A percentile compares a stretch with the other conserved stretches of the same genome.
These are phyloP conservation scores for Selenia dentaria DNA, from an alignment of 2,888 invertebrate species.

Conservation along the genomic window DNA sequence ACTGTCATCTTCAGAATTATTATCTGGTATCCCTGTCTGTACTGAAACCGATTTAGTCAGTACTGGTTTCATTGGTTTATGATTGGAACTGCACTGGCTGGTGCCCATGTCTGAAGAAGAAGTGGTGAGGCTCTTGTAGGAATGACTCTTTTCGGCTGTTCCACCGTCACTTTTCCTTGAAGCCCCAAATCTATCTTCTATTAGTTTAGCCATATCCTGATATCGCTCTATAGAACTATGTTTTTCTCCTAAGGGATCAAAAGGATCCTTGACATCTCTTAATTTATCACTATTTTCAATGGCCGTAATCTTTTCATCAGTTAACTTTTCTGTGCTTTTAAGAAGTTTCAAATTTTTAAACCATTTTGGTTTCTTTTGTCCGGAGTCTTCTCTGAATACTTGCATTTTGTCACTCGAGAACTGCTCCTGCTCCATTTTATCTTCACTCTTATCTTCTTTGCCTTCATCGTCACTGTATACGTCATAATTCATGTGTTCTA, in stretches of 20 bases:
- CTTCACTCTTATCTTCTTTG: slow-evolving; percentile 74
- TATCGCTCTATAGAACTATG: slow-evolving; percentile 89
- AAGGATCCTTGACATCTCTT: slow-evolving; percentile 79
- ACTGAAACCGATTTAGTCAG: slow-evolving; percentile 81
- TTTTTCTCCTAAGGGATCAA: slow-evolving; percentile 86
- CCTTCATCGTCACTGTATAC: slow-evolving; percentile 80
- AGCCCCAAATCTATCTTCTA: slow-evolving; percentile 87
- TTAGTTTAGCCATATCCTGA: slow-evolving; percentile 89
- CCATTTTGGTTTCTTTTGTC: slow-evolving; percentile 86
- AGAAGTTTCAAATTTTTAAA: slow-evolving; percentile 85
- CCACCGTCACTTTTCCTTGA: slow-evolving; percentile 67
- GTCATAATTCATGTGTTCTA: slow-evolving; percentile 86
- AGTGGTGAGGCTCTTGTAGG: slow-evolving; percentile 79
- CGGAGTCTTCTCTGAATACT: slow-evolving; percentile 77
- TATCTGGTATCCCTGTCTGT: slow-evolving; percentile 79
- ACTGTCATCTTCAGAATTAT: slow-evolving; percentile 70
- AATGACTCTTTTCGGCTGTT: slow-evolving; percentile 78
- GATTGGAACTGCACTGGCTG: slow-evolving; percentile 76
- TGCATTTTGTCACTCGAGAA: slow-evolving; percentile 79
- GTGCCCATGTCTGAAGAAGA: slow-evolving; percentile 83
- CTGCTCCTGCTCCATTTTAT: slow-evolving; percentile 65
- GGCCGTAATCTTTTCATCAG: slow-evolving; percentile 71
- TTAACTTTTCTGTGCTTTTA: slow-evolving; percentile 70
- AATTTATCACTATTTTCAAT: slow-evolving; percentile 68
- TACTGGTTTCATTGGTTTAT: slow-evolving; percentile 67